These are phyloP conservation scores for Chrysolina haemoptera DNA, from an alignment of 2,888 invertebrate species.

Conservation along the genomic window DNA sequence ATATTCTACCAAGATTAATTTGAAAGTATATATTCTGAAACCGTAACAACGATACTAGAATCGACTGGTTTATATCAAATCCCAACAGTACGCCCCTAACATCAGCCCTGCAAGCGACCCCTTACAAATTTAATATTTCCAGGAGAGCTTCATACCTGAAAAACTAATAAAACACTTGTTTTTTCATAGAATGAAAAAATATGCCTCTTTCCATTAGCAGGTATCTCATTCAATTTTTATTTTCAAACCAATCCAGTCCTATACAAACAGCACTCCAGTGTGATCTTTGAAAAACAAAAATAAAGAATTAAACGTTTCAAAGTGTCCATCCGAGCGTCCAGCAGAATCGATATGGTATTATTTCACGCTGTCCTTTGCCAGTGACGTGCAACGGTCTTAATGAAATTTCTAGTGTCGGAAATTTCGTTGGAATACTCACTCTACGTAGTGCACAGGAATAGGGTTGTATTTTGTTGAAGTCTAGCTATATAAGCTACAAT, in stretches of 20 bases:
- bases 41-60: too few relatives aligned
- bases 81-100: too few relatives aligned
- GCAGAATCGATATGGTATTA: conserved; percentile 13
- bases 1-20: too few relatives aligned
- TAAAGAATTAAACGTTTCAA: conserved; percentile 3
- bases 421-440: not conserved
- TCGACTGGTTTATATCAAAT: too few relatives aligned
- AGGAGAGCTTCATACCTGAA: too few relatives aligned
- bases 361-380: conserved; percentile 3
- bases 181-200: not conserved
- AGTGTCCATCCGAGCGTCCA: conserved; percentile 9
- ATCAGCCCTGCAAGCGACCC: too few relatives aligned
- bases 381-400: conserved; percentile 10
- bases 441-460: not conserved
- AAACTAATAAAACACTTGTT: too few relatives aligned
- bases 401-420: conserved; percentile 9
- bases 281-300: not conserved
- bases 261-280: not conserved
- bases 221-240: not conserved
- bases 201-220: not conserved
- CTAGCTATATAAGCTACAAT: too few relatives aligned
- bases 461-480: not conserved
- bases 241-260: not conserved
- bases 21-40: too few relatives aligned
- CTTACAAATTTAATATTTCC: too few relatives aligned